A percentile compares a stretch with the other conserved stretches of the same genome.
These are phyloP conservation scores for Procambarus clarkii DNA, from an alignment of 1,140 invertebrate species.

Conservation along the genomic window DNA sequence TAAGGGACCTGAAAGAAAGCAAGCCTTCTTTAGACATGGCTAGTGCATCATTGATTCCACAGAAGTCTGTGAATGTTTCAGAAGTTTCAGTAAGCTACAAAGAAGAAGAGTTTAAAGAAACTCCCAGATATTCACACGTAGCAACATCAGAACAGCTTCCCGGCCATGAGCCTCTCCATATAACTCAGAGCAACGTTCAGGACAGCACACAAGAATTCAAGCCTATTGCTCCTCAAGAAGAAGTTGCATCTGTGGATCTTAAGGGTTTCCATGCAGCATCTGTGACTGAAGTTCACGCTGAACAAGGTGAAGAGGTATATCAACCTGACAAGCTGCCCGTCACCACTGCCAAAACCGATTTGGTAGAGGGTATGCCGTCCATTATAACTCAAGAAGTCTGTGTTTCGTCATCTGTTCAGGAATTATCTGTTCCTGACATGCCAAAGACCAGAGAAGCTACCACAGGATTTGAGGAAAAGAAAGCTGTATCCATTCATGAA, in stretches of 20 bases:
- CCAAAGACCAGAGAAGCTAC: conserved; percentile 54
- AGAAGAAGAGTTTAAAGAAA: conserved; percentile 69
- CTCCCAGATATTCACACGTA: conserved; percentile 51
- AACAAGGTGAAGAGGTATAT: conserved; percentile 56
- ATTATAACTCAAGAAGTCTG: conserved; percentile 47
- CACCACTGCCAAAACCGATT: conserved; percentile 47
- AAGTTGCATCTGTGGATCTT: conserved; percentile 63
- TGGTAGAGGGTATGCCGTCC: conserved; percentile 52
- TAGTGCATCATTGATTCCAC: conserved; percentile 54
- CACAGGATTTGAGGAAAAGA: conserved; percentile 76
- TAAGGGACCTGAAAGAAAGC: conserved; percentile 55
- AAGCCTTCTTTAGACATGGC: conserved; percentile 59
- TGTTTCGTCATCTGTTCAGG: conserved; percentile 40
- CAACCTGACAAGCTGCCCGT: conserved; percentile 36
- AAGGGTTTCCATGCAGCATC: conserved; percentile 57
- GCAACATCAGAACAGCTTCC: conserved; percentile 60
- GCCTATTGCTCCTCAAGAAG: conserved; percentile 35
- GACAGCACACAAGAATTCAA: conserved; percentile 61
- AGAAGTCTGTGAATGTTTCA: conserved; percentile 69
- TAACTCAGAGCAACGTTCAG: conserved; percentile 59
- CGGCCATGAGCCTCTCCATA: conserved; percentile 51
- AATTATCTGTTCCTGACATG: conserved; percentile 42
- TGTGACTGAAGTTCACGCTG: conserved; percentile 44
- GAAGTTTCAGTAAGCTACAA: conserved; percentile 71
- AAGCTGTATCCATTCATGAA: conserved; percentile 82